Base-by-base conservation (phyloP, 2,888 invertebrate genomes). In the Mechanitis messenoides region DNA sequence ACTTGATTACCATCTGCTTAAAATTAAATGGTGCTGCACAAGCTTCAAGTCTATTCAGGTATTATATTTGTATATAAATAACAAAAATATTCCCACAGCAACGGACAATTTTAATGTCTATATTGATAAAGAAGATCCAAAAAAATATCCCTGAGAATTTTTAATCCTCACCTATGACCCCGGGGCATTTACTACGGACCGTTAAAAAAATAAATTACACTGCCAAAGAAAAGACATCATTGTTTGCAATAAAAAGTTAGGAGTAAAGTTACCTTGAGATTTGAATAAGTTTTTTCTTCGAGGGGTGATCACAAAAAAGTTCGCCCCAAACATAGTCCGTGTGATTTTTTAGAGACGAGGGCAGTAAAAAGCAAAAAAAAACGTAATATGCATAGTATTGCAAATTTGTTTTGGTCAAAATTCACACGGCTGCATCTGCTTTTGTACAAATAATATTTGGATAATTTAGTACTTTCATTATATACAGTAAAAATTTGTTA, bases 101-200 rank as follows among this genome's bases (percentile, higher is more conserved):
- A 63, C 42, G 42, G 31, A 50, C 50, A 50, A 42, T 42, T 9
- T 42, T 42, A 42, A 42, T 42, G 50, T 88, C 87, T 79, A 75
- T 79, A 62, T 71, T 73, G 78, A 84, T 81, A 83, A 80, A 79
- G 74, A 78, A 76, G 71, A 75, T 70, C 60, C 67, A 78, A 79
- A 53, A 59, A 61, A 83, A 83, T 75, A 72, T 64, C 67, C 83
- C 77, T 89, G 88, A 85, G 88, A 90, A 88, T 79, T 77, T 76
- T 73, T 77, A 77, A 77, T 77, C 79, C 73, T 87, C 82, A 87
- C 84, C 89, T 88, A 85, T 90, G 90, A 90, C 90, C 90, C 86
- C 70, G 64, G 90, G 88, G 84, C 74, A 86, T 78, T 78, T 64
- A 69, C 71, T 74, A 68, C 80, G 80, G 84, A 84, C 86, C 82